Conservation (phyloP, 2,797 vertebrate species). For the Nothura maculosa region DNA sequence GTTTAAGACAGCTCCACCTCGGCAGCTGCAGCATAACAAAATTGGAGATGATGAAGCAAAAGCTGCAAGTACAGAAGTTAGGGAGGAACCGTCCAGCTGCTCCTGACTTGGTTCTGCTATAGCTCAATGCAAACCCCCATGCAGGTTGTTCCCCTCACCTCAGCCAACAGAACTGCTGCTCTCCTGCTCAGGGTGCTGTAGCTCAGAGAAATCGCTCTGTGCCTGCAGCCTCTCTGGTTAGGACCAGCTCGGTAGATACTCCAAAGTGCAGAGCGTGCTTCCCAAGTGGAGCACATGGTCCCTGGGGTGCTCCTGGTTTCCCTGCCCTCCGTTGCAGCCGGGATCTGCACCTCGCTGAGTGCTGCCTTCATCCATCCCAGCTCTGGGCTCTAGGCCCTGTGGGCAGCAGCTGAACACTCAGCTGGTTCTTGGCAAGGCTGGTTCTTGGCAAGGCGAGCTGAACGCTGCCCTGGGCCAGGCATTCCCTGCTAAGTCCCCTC, state of each 20-base stretch:
- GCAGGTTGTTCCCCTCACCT: neutral
- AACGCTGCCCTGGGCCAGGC: neutral
- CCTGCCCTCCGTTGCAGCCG: neutral
- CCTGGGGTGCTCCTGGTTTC: neutral
- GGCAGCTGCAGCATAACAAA: neutral
- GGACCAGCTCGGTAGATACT: neutral
- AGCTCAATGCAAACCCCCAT: neutral
- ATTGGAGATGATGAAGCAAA: neutral
- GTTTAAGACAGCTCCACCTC: neutral
- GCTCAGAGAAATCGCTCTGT: neutral
- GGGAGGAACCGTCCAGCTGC: neutral
- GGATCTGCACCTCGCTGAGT: neutral
- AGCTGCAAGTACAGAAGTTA: neutral
- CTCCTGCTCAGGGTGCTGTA: neutral
- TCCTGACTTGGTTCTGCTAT: neutral
- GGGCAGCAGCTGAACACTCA: rapidly evolving
- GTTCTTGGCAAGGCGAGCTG: neutral
- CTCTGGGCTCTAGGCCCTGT: neutral
- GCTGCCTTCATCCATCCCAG: neutral
- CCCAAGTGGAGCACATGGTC: rapidly evolving
- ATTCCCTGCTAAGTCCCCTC: neutral
- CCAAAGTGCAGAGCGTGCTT: neutral
- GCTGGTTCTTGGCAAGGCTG: neutral
- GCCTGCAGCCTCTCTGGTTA: neutral
- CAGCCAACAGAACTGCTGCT: neutral